Conservation (phyloP, 1,140 invertebrate species). For the Cotesia typhae region DNA sequence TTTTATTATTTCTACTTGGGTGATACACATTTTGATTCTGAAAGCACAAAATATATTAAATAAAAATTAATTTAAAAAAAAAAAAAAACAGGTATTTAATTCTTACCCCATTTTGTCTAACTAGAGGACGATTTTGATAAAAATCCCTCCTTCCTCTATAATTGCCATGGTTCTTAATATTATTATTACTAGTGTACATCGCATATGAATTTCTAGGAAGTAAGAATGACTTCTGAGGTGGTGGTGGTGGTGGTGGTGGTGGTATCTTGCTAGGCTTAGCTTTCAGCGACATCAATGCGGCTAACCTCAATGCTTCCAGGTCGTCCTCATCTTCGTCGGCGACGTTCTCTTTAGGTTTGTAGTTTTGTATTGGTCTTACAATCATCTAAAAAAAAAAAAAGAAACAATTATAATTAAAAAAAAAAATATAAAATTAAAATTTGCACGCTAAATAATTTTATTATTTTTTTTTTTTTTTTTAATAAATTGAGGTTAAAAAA, state of each 20-base stretch:
- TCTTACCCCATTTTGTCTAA: conserved; percentile 51
- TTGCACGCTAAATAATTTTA: no score
- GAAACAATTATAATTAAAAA: not conserved
- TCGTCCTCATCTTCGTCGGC: conserved; percentile 63
- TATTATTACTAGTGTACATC: not conserved
- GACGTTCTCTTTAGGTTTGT: conserved; percentile 54
- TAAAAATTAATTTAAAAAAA: conserved; percentile 19
- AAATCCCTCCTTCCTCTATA: conserved; percentile 38
- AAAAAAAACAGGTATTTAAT: conserved; percentile 17
- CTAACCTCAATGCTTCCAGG: conserved; percentile 58
- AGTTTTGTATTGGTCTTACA: conserved; percentile 42
- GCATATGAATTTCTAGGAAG: not conserved
- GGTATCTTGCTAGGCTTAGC: conserved; percentile 44
- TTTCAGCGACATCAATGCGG: conserved; percentile 57
- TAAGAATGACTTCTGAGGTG: not conserved
- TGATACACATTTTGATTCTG: conserved; percentile 54
- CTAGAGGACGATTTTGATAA: conserved; percentile 43
- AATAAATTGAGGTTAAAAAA: no score
- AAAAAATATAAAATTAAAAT: no score
- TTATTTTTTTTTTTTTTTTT: no score
- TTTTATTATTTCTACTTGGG: conserved; percentile 54
- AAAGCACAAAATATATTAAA: conserved; percentile 18
- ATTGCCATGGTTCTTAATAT: conserved; percentile 8
- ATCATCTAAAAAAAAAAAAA: conserved; percentile 40
- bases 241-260: conserved; percentile 24